Evolutionary conservation across 1,140 invertebrate species (phyloP).

Genomic region (Drosophila neocordata): DNA sequence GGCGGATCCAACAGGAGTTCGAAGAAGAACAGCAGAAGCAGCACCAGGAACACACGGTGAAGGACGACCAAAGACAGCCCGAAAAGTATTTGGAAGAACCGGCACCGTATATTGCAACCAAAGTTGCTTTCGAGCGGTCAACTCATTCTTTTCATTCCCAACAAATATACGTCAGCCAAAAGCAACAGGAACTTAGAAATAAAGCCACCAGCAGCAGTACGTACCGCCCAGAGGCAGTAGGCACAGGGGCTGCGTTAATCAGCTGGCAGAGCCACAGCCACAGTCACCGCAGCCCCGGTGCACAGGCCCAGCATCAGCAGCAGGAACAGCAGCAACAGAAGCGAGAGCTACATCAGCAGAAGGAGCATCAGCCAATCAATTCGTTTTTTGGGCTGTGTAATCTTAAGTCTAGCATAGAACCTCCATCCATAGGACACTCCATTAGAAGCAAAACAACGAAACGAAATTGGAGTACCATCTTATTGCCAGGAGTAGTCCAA

Average conservation of each 20-base stretch:
- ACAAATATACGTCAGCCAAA: constrained; percentile 20
- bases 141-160: constrained; percentile 7
- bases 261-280: constrained; percentile 74
- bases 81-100: constrained; percentile 32
- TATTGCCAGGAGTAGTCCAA: constrained; percentile 24
- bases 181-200: constrained; percentile 6
- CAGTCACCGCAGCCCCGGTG: constrained; percentile 80
- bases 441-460: constrained; percentile 41
- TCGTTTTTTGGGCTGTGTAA: constrained; percentile 31
- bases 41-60: constrained; percentile 6
- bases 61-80: constrained; percentile 17
- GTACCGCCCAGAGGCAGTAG: constrained; percentile 34
- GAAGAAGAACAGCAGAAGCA: constrained; percentile 16
- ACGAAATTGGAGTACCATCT: constrained; percentile 41
- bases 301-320: constrained; percentile 53
- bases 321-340: constrained; percentile 20
- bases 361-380: neutral
- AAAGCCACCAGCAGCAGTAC: constrained; percentile 15
- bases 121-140: constrained; percentile 32
- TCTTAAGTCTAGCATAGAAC: constrained; percentile 48
- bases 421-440: constrained; percentile 54
- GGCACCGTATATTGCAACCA: constrained; percentile 45
- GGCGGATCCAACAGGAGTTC: neutral
- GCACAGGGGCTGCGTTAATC: constrained; percentile 79
- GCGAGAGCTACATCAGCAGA: neutral